Conservation (phyloP, 2,113 vertebrate species). For the Oreochromis tanganicae region DNA sequence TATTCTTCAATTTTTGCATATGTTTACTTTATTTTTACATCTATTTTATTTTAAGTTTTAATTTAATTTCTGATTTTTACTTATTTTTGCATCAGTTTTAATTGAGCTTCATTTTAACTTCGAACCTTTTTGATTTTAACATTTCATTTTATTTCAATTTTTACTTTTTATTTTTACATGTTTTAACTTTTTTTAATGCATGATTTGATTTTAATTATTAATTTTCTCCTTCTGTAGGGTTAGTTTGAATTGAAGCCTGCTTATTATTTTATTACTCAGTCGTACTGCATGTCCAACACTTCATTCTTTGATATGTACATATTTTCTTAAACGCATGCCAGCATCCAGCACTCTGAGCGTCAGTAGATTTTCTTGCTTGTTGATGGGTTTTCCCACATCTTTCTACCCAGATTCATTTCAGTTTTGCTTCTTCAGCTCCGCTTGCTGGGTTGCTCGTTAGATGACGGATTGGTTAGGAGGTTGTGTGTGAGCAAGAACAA, state of each 20-base stretch:
- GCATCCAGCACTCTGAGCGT: neutral
- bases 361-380: neutral
- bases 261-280: neutral
- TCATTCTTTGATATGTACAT: neutral
- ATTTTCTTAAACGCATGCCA: neutral
- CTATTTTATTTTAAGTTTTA: neutral
- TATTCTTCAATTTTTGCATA: neutral
- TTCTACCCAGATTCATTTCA: neutral
- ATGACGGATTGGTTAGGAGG: neutral
- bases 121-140: neutral
- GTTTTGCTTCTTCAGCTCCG: neutral
- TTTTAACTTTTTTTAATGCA: neutral
- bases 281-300: constrained; percentile 34
- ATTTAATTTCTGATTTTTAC: neutral
- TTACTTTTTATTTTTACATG: neutral
- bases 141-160: neutral
- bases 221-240: neutral
- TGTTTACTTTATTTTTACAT: neutral
- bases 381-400: neutral
- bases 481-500: neutral
- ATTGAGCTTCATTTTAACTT: neutral
- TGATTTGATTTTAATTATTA: neutral
- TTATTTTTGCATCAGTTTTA: neutral
- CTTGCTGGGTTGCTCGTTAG: constrained; percentile 11
- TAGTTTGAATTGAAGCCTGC: constrained; percentile 24